A percentile compares a stretch with the other conserved stretches of the same genome.
Conservation (phyloP, 1,140 invertebrate genomes). For the Bombus haemorrhoidalis region DNA sequence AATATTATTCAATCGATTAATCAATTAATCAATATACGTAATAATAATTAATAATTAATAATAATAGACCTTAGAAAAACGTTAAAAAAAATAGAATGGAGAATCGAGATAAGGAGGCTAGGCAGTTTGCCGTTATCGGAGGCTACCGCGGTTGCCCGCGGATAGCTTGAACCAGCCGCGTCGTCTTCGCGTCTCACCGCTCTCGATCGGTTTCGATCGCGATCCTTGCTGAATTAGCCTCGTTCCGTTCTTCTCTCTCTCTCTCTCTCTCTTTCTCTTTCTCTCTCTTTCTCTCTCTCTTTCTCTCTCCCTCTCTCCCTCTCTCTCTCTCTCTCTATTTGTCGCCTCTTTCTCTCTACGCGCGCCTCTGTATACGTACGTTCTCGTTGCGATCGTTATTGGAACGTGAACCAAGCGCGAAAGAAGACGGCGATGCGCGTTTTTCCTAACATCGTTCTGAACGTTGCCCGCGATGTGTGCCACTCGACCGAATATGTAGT, state of each 20-base stretch:
- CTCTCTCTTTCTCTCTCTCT: background rate
- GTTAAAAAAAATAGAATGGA: constrained; percentile 68
- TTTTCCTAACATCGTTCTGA: background rate
- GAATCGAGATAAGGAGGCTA: constrained; percentile 59
- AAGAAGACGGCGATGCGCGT: background rate
- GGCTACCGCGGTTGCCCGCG: background rate
- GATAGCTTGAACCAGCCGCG: background rate
- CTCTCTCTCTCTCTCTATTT: background rate
- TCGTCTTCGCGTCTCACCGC: constrained; percentile 40
- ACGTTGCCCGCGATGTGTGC: background rate
- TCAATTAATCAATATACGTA: constrained; percentile 62
- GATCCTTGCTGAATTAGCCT: constrained; percentile 31
- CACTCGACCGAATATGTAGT: background rate
- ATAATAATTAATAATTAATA: constrained; percentile 54
- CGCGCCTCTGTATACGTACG: background rate
- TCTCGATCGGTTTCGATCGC: constrained; percentile 36
- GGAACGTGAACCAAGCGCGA: constrained; percentile 3
- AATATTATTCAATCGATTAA: constrained; percentile 63
- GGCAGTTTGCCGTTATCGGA: constrained; percentile 25
- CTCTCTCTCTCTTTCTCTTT: background rate
- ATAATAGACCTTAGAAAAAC: constrained; percentile 69
- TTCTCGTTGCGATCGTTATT: background rate
- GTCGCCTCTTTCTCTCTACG: background rate
- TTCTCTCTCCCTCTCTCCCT: background rate
- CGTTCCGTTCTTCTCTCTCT: background rate